Conservation (phyloP, 2,797 vertebrate species). For the Tauraco hartlaubi region DNA sequence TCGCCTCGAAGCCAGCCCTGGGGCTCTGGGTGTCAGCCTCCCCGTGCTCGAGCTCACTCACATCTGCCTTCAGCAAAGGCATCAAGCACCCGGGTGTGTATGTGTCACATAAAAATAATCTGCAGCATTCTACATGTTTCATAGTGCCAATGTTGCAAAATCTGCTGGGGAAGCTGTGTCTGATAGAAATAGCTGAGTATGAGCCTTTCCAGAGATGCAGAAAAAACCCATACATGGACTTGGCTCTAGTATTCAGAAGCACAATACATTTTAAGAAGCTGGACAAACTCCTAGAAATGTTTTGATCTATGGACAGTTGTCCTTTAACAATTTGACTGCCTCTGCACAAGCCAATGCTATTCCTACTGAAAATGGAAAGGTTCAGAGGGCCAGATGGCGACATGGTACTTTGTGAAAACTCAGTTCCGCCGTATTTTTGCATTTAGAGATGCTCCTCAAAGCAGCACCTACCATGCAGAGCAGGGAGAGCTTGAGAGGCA, state of each 20-base stretch:
- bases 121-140: not conserved
- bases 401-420: not conserved
- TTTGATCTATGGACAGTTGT: not conserved
- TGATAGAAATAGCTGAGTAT: not conserved
- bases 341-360: not conserved
- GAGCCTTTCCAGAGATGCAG: not conserved
- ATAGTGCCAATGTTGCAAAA: not conserved
- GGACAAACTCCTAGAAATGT: conserved; percentile 7
- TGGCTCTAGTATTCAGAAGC: conserved; percentile 7
- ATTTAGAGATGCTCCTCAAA: not conserved
- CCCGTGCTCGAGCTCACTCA: not conserved
- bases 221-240: not conserved
- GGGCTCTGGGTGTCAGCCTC: conserved; percentile 60
- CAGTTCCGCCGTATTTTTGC: not conserved
- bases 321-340: not conserved
- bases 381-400: not conserved
- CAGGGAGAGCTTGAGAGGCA: not conserved
- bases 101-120: not conserved
- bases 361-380: not conserved
- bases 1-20: too few species aligned
- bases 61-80: not conserved
- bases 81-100: not conserved
- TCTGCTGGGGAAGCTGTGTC: not conserved
- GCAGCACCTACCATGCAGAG: not conserved
- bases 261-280: not conserved